A percentile compares a stretch with the other conserved stretches of the same genome.
Evolutionary conservation across 1,140 invertebrate species (phyloP).

Genomic region (Caenorhabditis brenneri): DNA sequence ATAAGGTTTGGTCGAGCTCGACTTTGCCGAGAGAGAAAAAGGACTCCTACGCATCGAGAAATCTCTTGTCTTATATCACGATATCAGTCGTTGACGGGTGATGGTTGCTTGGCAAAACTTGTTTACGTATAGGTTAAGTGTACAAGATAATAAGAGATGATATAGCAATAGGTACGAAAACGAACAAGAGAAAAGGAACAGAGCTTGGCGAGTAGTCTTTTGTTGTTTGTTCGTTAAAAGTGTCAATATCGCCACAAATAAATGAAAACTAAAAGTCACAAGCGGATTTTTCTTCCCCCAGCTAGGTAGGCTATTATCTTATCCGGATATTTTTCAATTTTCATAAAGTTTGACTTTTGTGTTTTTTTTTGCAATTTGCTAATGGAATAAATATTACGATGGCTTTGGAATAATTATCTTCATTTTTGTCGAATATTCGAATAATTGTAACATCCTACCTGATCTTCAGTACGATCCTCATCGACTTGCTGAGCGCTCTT

Average conservation of each 20-base stretch:
- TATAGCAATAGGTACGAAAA: neutral
- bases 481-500: conserved; percentile 32
- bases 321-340: no score
- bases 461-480: conserved; percentile 48
- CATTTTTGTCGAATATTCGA: neutral
- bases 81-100: conserved; percentile 20
- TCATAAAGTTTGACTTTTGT: no score
- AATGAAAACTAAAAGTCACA: neutral
- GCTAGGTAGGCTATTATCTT: no score
- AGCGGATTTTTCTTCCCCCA: neutral
- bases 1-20: neutral
- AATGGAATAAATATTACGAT: no score
- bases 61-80: conserved; percentile 38
- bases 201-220: neutral
- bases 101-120: conserved; percentile 3
- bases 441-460: conserved; percentile 7
- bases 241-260: neutral
- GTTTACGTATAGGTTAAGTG: conserved; percentile 10
- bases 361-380: neutral
- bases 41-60: conserved; percentile 31
- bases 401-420: no score
- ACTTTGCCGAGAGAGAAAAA: neutral
- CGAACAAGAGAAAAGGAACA: neutral
- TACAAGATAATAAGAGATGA: conserved; percentile 26
- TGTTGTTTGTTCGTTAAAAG: neutral